Base-by-base conservation (phyloP, 2,797 vertebrate genomes). In the Muraenolepis orangiensis region DNA sequence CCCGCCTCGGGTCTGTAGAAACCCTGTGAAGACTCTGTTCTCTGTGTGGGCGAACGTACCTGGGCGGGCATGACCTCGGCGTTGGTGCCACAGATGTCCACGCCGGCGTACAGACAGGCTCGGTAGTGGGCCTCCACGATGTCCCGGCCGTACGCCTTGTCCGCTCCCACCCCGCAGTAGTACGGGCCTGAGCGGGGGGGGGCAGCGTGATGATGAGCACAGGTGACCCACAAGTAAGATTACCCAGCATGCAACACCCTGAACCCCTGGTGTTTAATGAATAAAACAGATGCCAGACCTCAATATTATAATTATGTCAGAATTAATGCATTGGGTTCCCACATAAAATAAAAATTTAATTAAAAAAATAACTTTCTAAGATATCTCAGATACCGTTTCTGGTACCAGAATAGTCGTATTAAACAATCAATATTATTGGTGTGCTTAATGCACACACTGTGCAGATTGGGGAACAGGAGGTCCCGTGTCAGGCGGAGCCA, bases 1-100 rank as follows among this genome's bases (percentile, higher is more conserved):
- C n/a, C n/a, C n/a, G n/a, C n/a, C n/a, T n/a, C n/a, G n/a, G n/a
- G n/a, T n/a, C n/a, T n/a, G n/a, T n/a, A n/a, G n/a, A n/a, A n/a
- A n/a, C n/a, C n/a, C n/a, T n/a, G n/a, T n/a, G n/a, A n/a, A n/a
- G n/a, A n/a, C n/a, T n/a, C n/a, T n/a, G n/a, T n/a, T n/a, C n/a
- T n/a, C n/a, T n/a, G n/a, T n/a, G 3, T 34, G 32, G 57, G 7
- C 32, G 7, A 3, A 34, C n/a, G 10, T 93, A 99, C 97, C 97
- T 99, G 97, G 77, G 97, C 95, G 26, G 97, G 96, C 97, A 98
- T 98, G 86, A 96, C 97, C 91, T 99, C 97, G 2, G 97, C 97
- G 2, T 99, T 99, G 20, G 95, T 98, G 76, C 97, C 97, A n/a
- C 92, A 95, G 13, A 99, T 96, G 78, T 95, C 91, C 57, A 99